A percentile compares a stretch with the other conserved stretches of the same genome.
These are phyloP conservation scores for Tursiops truncatus DNA, from an alignment of 2,113 vertebrate genomes.

Conservation along the genomic window DNA sequence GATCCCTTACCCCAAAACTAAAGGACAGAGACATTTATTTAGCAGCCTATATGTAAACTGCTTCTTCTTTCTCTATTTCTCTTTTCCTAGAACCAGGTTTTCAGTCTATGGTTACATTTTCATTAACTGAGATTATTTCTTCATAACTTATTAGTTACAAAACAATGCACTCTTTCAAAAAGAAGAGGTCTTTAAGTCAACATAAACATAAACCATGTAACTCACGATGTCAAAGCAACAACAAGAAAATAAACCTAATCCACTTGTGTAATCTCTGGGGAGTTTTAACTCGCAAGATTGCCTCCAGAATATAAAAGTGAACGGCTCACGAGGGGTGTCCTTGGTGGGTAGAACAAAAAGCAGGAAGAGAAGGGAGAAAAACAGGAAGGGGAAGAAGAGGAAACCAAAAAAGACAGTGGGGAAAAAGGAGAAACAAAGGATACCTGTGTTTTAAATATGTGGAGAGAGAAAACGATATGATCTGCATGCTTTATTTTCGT, in stretches of 20 bases:
- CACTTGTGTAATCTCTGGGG: not conserved
- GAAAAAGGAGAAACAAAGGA: not conserved
- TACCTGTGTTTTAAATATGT: not conserved
- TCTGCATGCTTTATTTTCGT: slow-evolving; percentile 51
- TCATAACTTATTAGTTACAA: not conserved
- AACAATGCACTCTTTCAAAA: not conserved
- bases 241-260: slow-evolving; percentile 41
- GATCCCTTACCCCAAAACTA: slow-evolving; percentile 22
- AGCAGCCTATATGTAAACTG: not conserved
- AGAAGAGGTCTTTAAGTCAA: not conserved
- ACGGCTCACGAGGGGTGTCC: not conserved
- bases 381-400: not conserved
- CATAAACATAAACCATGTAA: not conserved
- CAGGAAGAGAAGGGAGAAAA: not conserved
- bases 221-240: not conserved
- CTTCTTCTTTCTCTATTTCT: not conserved
- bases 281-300: not conserved
- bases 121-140: not conserved
- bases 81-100: not conserved
- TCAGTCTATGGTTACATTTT: slow-evolving; percentile 10
- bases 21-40: slow-evolving; percentile 15
- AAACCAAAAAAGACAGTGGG: not conserved
- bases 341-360: not conserved
- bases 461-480: not conserved
- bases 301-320: slow-evolving; percentile 32